Evolutionary conservation across 2,797 vertebrate species (phyloP).

Genomic region (Chaetodon trifasciatus): DNA sequence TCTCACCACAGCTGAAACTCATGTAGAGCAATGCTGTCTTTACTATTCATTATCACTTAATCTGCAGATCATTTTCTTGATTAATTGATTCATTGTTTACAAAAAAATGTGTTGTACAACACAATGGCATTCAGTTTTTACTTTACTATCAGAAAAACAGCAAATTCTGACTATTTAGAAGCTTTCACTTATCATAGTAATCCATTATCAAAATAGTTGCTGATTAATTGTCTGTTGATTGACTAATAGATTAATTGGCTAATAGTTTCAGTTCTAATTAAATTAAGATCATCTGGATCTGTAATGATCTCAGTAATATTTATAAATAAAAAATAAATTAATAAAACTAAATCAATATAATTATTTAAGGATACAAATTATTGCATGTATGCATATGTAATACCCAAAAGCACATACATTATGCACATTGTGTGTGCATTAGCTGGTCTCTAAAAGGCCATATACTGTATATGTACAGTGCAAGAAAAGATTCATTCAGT

Average conservation of each 20-base stretch:
- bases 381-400: neutral
- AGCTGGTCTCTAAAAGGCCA: neutral
- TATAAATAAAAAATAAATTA: no score
- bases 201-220: neutral
- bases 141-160: neutral
- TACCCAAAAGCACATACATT: neutral
- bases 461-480: neutral
- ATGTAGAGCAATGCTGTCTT: neutral
- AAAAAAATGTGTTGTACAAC: neutral
- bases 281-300: no score
- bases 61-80: neutral
- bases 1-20: neutral
- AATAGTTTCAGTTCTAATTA: neutral
- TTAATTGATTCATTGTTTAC: neutral
- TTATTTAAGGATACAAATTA: neutral
- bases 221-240: neutral
- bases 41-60: neutral
- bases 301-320: neutral
- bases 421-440: neutral
- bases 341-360: no score
- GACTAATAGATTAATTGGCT: neutral
- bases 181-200: neutral
- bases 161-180: neutral
- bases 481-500: neutral
- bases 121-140: neutral